These are phyloP conservation scores for Ammodytes dubius DNA, from an alignment of 2,113 vertebrate genomes.

Conservation along the genomic window DNA sequence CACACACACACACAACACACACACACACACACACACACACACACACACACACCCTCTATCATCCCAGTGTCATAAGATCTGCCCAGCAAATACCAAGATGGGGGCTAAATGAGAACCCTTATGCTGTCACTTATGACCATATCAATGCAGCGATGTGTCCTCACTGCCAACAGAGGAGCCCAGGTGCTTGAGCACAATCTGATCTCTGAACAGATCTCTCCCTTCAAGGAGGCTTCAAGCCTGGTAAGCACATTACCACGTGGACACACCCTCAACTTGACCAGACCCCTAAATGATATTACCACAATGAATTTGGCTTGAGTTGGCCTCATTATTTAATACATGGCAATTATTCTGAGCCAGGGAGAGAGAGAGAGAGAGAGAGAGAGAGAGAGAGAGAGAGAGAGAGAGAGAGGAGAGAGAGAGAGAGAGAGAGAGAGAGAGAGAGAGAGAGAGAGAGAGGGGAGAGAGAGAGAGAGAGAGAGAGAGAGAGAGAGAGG, in stretches of 20 bases:
- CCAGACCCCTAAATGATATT: conserved; percentile 64
- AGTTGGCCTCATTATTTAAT: conserved; percentile 65
- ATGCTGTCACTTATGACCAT: conserved; percentile 61
- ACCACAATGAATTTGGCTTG: conserved; percentile 63
- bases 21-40: background rate
- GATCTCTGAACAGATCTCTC: conserved; percentile 37
- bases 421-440: background rate
- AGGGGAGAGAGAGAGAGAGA: background rate
- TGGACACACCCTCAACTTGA: conserved; percentile 55
- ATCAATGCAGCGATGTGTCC: conserved; percentile 38
- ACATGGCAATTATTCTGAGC: conserved; percentile 45
- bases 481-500: background rate
- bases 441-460: background rate
- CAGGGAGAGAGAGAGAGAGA: background rate
- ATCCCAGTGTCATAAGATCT: conserved; percentile 47
- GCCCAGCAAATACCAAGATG: conserved; percentile 28
- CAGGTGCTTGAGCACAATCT: conserved; percentile 54
- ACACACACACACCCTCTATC: background rate
- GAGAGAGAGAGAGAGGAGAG: background rate
- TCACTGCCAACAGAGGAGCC: conserved; percentile 31
- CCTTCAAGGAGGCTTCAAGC: conserved; percentile 56
- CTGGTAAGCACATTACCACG: conserved; percentile 61
- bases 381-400: background rate
- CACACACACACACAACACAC: background rate
- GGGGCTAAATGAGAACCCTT: conserved; percentile 64